Evolutionary conservation across 2,797 vertebrate species (phyloP).

Genomic region (Lithobates pipiens): DNA sequence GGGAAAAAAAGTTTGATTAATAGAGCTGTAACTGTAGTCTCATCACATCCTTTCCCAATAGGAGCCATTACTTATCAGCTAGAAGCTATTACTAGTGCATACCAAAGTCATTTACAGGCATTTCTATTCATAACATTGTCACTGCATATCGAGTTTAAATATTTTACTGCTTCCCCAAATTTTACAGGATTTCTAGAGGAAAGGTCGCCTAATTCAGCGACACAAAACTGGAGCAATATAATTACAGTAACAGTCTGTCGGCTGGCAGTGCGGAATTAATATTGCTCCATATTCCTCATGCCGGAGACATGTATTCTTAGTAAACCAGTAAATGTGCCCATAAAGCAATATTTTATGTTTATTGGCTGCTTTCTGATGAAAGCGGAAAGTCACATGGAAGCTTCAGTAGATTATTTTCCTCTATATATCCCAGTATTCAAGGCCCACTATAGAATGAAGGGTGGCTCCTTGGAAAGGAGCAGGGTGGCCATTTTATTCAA

Average conservation of each 20-base stretch:
- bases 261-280: constrained; percentile 32
- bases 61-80: constrained; percentile 66
- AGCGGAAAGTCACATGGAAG: background rate
- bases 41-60: constrained; percentile 66
- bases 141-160: constrained; percentile 66
- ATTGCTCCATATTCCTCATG: constrained; percentile 35
- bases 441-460: no score
- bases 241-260: constrained; percentile 33
- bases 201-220: constrained; percentile 46
- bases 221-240: constrained; percentile 35
- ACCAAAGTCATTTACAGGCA: constrained; percentile 66
- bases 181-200: constrained; percentile 47
- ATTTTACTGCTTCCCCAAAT: constrained; percentile 55
- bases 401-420: background rate
- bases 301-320: constrained; percentile 40
- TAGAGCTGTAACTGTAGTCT: constrained; percentile 62
- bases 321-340: constrained; percentile 35
- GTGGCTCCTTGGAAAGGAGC: no score
- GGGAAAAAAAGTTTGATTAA: constrained; percentile 65
- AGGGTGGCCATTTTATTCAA: no score
- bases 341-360: constrained; percentile 43
- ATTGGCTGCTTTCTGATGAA: constrained; percentile 36
- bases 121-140: constrained; percentile 65
- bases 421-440: background rate
- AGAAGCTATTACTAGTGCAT: constrained; percentile 63